Percentiles rank a stretch among this genome's conserved stretches.
phyloP scores from a whole-genome alignment of 2,888 invertebrate genomes.

The Ectemnius lituratus region DNA sequence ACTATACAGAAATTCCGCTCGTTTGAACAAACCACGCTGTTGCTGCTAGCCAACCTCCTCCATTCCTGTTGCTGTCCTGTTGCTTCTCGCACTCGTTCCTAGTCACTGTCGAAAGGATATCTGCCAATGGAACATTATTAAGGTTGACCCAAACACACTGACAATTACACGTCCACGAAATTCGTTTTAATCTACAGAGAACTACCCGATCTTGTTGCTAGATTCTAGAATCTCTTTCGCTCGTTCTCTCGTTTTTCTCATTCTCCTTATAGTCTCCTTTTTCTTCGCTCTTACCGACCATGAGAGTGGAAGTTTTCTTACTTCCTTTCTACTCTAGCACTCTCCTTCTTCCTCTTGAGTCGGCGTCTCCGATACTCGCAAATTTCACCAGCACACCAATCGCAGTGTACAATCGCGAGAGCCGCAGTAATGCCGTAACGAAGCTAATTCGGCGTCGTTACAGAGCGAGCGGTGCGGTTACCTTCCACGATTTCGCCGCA shows the following conservation, averaged over 20 bases:
- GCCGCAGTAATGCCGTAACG: slow-evolving; percentile 60
- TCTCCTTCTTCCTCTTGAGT: not conserved
- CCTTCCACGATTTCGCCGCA: slow-evolving; percentile 46
- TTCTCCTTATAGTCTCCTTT: not conserved
- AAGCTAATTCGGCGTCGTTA: slow-evolving; percentile 65
- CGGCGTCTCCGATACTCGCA: not conserved
- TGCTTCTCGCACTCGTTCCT: slow-evolving; percentile 34
- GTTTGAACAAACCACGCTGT: slow-evolving; percentile 34
- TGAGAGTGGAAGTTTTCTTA: not conserved
- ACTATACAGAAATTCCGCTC: slow-evolving; percentile 68
- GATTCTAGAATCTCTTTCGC: slow-evolving; percentile 25
- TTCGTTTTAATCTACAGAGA: slow-evolving; percentile 70
- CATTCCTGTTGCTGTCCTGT: slow-evolving; percentile 14
- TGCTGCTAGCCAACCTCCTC: slow-evolving; percentile 32
- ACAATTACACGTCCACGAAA: slow-evolving; percentile 73
- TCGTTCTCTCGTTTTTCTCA: slow-evolving; percentile 25
- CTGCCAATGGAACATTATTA: too few species aligned
- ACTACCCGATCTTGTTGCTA: slow-evolving; percentile 34
- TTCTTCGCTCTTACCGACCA: not conserved
- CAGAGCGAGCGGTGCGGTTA: slow-evolving; percentile 32
- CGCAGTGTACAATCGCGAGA: slow-evolving; percentile 46
- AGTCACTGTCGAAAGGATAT: slow-evolving; percentile 10
- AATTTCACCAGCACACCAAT: slow-evolving; percentile 11
- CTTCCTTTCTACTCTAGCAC: not conserved
- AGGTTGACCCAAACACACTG: slow-evolving; percentile 55